Evolutionary conservation across 2,888 invertebrate genomes (phyloP).

Genomic region (Peribatodes rhomboidaria): DNA sequence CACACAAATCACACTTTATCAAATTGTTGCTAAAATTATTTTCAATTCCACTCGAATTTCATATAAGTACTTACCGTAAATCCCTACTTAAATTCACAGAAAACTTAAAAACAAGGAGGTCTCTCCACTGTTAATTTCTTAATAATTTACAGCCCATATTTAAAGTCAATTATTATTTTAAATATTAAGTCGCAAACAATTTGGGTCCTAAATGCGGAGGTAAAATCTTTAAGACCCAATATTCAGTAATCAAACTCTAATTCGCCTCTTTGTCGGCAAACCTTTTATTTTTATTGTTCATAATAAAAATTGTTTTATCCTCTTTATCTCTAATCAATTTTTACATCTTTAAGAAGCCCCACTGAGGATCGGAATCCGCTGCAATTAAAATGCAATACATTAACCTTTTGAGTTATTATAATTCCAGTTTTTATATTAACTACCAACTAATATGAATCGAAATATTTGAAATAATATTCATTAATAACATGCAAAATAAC

Average conservation of each 20-base stretch:
- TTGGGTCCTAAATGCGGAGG: constrained; percentile 14
- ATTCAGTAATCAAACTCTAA: constrained; percentile 36
- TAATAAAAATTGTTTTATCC: constrained; percentile 38
- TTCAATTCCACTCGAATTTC: no score
- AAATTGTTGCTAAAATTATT: no score
- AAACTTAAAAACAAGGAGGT: not conserved
- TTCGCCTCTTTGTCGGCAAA: constrained; percentile 40
- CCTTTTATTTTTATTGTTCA: constrained; percentile 35
- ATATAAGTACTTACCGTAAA: no score
- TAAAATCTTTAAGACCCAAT: constrained; percentile 21
- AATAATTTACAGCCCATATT: constrained; percentile 14
- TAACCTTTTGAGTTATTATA: constrained; percentile 8
- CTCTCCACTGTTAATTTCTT: not conserved
- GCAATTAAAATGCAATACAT: constrained; percentile 30
- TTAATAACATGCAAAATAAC: constrained; percentile 33
- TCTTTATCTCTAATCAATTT: constrained; percentile 40
- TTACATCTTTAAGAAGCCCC: constrained; percentile 36
- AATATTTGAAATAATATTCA: constrained; percentile 39
- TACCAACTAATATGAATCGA: constrained; percentile 1
- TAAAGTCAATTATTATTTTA: constrained; percentile 23
- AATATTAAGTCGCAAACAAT: constrained; percentile 27
- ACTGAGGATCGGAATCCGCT: constrained; percentile 30
- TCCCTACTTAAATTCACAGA: constrained; percentile 4
- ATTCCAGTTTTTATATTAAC: not conserved
- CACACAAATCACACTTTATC: not conserved